Evolutionary conservation across 2,113 vertebrate species (phyloP).

Genomic region (Albula glossodonta): DNA sequence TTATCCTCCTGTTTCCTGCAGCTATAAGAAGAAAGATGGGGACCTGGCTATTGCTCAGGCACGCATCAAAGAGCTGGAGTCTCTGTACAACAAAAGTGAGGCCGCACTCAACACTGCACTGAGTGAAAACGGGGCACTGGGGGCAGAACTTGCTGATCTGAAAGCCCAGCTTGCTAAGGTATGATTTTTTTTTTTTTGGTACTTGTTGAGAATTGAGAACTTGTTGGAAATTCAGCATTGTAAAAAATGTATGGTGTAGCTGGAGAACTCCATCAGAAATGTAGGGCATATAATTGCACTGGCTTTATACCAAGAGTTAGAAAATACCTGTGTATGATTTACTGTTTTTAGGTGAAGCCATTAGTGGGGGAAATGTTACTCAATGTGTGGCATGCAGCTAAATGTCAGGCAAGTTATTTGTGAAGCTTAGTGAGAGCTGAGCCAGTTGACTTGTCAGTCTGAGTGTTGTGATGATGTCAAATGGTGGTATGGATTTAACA

Average conservation of each 20-base stretch:
- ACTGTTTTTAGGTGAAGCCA: not conserved
- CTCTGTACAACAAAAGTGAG: slow-evolving; percentile 83
- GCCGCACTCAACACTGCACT: slow-evolving; percentile 80
- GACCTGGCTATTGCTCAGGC: slow-evolving; percentile 80
- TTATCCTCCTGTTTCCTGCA: slow-evolving; percentile 51
- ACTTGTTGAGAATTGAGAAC: not conserved
- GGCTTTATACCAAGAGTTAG: not conserved
- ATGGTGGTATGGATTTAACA: slow-evolving; percentile 41
- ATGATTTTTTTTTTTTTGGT: not conserved
- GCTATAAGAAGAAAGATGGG: slow-evolving; percentile 86
- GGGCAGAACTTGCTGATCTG: slow-evolving; percentile 78
- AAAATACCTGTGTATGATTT: not conserved
- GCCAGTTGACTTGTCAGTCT: not conserved
- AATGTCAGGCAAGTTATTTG: not conserved
- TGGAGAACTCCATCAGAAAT: not conserved
- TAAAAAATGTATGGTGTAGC: not conserved
- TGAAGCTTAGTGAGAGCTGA: not conserved
- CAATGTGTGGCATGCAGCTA: no score
- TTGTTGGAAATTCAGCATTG: not conserved
- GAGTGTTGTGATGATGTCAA: not conserved
- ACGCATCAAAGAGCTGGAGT: slow-evolving; percentile 83
- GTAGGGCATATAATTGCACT: not conserved
- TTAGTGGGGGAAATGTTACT: not conserved
- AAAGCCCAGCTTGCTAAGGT: slow-evolving; percentile 88
- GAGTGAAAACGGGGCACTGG: slow-evolving; percentile 77